phyloP scores from a whole-genome alignment of 2,797 vertebrate genomes.

The Lutjanus argentimaculatus region DNA sequence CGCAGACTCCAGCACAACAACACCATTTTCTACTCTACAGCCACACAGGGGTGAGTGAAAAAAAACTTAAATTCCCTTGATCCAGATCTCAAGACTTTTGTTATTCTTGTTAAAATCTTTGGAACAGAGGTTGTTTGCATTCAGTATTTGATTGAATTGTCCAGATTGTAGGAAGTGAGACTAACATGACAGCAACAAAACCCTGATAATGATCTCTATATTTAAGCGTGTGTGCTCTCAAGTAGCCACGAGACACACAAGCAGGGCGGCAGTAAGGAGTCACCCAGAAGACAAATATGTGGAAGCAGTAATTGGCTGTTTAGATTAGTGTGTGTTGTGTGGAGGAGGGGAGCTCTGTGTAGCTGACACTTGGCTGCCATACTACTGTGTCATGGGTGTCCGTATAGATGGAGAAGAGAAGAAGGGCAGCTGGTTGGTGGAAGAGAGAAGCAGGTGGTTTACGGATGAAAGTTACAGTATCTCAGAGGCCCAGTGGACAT shows the following conservation, averaged over 20 bases:
- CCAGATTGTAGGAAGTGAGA: not conserved
- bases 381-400: not conserved
- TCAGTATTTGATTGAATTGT: not conserved
- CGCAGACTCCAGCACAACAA: slow-evolving; percentile 9
- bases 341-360: slow-evolving; percentile 21
- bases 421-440: slow-evolving; percentile 53
- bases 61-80: not conserved
- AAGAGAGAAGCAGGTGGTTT: slow-evolving; percentile 51
- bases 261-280: not conserved
- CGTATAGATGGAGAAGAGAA: slow-evolving; percentile 11
- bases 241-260: slow-evolving; percentile 8
- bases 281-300: slow-evolving; percentile 48
- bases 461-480: not conserved
- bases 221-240: slow-evolving; percentile 1
- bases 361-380: slow-evolving; percentile 43
- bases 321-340: slow-evolving; percentile 17
- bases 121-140: not conserved
- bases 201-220: not conserved
- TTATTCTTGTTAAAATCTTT: not conserved
- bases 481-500: not conserved
- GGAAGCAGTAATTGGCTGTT: slow-evolving; percentile 35
- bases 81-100: not conserved
- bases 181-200: not conserved
- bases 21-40: slow-evolving; percentile 28
- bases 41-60: slow-evolving; percentile 58